Conservation (phyloP, 1,140 invertebrate genomes). For the Varroa destructor region DNA sequence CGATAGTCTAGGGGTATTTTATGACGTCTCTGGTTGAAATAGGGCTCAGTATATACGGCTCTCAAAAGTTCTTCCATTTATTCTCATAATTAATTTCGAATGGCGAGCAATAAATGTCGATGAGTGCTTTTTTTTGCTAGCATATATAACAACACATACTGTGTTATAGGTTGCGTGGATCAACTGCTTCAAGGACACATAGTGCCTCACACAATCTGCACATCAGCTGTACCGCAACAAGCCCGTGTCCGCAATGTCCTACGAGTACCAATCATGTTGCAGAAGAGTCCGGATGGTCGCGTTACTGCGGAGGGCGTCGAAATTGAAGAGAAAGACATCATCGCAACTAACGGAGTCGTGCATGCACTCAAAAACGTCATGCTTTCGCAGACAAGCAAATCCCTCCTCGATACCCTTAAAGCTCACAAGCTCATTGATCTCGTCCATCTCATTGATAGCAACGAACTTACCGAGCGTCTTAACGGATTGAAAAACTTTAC, state of each 20-base stretch:
- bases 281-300: slow-evolving; percentile 41
- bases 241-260: slow-evolving; percentile 47
- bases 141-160: no score
- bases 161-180: slow-evolving; percentile 38
- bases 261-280: slow-evolving; percentile 40
- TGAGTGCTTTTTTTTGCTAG: no score
- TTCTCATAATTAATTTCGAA: no score
- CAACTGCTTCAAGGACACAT: slow-evolving; percentile 50
- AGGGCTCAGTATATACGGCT: no score
- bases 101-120: no score
- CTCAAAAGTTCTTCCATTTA: no score
- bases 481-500: slow-evolving; percentile 44
- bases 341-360: slow-evolving; percentile 49
- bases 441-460: slow-evolving; percentile 40
- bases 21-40: no score
- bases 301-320: slow-evolving; percentile 43
- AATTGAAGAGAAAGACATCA: slow-evolving; percentile 41
- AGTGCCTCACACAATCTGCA: slow-evolving; percentile 53
- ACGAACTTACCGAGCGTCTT: slow-evolving; percentile 41
- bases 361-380: slow-evolving; percentile 47
- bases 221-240: slow-evolving; percentile 46
- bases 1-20: no score
- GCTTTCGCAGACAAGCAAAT: slow-evolving; percentile 40
- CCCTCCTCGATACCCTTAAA: slow-evolving; percentile 37
- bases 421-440: slow-evolving; percentile 41